Evolutionary conservation across 2,888 invertebrate species (phyloP).

Genomic region (Drosophila bunnanda): DNA sequence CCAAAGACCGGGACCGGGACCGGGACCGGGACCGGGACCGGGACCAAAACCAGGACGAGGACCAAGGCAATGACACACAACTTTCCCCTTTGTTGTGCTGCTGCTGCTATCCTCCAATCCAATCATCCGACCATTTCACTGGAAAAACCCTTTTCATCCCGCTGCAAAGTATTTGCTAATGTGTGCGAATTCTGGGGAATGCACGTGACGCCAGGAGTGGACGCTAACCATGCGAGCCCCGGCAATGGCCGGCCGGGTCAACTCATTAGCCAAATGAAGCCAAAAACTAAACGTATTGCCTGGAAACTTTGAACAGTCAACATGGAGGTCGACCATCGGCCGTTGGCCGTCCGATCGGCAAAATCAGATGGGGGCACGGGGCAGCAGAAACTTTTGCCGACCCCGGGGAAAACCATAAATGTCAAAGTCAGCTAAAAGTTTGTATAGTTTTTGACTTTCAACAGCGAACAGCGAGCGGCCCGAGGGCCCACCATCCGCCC

Average conservation of each 20-base stretch:
- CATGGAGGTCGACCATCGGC: slow-evolving; percentile 13
- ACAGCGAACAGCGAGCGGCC: slow-evolving; percentile 38
- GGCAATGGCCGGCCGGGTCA: slow-evolving; percentile 38
- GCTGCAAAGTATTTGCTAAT: slow-evolving; percentile 47
- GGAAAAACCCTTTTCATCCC: slow-evolving; percentile 23
- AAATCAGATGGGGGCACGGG: slow-evolving; percentile 54
- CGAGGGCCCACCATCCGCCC: slow-evolving; percentile 8
- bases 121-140: slow-evolving; percentile 53
- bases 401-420: slow-evolving; percentile 78
- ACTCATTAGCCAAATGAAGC: slow-evolving; percentile 76
- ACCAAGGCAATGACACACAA: slow-evolving; percentile 47
- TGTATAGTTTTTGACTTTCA: slow-evolving; percentile 79
- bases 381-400: slow-evolving; percentile 64
- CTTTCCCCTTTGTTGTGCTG: slow-evolving; percentile 61
- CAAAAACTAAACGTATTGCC: slow-evolving; percentile 67
- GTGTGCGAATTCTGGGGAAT: slow-evolving; percentile 53
- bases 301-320: slow-evolving; percentile 58
- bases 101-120: slow-evolving; percentile 36
- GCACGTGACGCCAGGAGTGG: slow-evolving; percentile 55
- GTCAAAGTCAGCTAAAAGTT: slow-evolving; percentile 81
- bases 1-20: slow-evolving; percentile 47
- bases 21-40: slow-evolving; percentile 40
- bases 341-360: slow-evolving; percentile 52
- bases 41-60: slow-evolving; percentile 6
- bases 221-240: slow-evolving; percentile 7